Evolutionary conservation across 1,140 invertebrate species (phyloP), one percentile per base, ranked within the genome.

Genomic region (Drosophila sp.): DNA sequence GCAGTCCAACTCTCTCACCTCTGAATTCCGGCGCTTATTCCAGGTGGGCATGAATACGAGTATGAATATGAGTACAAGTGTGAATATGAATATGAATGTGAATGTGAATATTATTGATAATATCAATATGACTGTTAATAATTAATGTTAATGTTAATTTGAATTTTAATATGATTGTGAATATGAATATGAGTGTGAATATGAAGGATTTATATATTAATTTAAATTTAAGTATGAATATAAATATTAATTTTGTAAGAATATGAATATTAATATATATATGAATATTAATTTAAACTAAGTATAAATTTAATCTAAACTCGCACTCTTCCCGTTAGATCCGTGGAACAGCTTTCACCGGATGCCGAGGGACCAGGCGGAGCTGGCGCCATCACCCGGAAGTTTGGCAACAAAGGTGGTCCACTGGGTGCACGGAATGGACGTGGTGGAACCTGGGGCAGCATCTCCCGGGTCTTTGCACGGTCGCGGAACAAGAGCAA

Each of bases 381-480:
- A 5, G 76, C 66, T 21, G 92, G 90, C 1, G 82, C 82, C 38
- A 76, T 92, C 3, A 75, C 92, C 5, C 79, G 92, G 1, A 91
- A 93, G 75, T 89, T 93, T 65, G 78, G 80, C 71, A 87, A 91
- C 91, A 77, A 92, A 83, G 65, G 91, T 56, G 66, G 90, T 58
- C 43, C 91, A 4, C 69, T 93, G 63, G 92, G 92, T 2, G 93
- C 92, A 0, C 91, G 93, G n/a, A 84, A 92, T 57, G 93, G 94
- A 7, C 92, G 95, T 1, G 93, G 95, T 1, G 93, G 94, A 7
- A 94, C 93, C 8, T 97, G 96, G 96, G 96, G 96, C 45, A 96
- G 95, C 78, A 97, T 97, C 79, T 96, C 95, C 0, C 93, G 97
- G 74, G 97, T 98, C 7, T 98, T 98, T 90, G 96, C 97, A 0